Evolutionary conservation across 2,888 invertebrate genomes (phyloP).

Genomic region (Diloba caeruleocephala): DNA sequence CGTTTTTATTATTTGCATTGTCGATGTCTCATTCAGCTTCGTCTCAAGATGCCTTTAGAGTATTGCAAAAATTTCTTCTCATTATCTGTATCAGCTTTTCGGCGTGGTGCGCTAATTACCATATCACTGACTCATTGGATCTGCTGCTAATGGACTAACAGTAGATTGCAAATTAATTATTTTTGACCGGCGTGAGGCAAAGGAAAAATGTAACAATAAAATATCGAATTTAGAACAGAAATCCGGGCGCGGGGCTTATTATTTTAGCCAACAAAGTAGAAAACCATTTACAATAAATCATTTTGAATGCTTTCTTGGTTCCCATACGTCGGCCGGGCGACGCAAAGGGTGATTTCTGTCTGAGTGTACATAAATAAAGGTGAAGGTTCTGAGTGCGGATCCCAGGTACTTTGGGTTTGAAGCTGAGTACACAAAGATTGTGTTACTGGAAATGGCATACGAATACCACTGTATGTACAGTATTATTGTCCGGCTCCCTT

Average conservation of each 20-base stretch:
- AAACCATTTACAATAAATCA: slow-evolving; percentile 90
- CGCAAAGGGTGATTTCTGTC: slow-evolving; percentile 89
- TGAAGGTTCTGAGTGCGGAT: slow-evolving; percentile 83
- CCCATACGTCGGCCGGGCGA: slow-evolving; percentile 85
- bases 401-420: slow-evolving; percentile 81
- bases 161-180: slow-evolving; percentile 80
- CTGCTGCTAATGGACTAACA: slow-evolving; percentile 66
- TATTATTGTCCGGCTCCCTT: slow-evolving; percentile 17
- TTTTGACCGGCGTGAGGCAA: slow-evolving; percentile 71
- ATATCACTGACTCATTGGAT: slow-evolving; percentile 69
- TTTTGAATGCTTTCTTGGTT: slow-evolving; percentile 88
- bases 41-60: slow-evolving; percentile 64
- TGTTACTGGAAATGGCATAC: slow-evolving; percentile 52
- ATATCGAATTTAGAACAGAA: slow-evolving; percentile 85
- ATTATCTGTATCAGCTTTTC: slow-evolving; percentile 25
- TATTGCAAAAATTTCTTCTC: slow-evolving; percentile 55
- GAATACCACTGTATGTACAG: slow-evolving; percentile 11
- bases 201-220: slow-evolving; percentile 80
- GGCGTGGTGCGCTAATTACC: slow-evolving; percentile 58
- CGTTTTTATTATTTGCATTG: slow-evolving; percentile 81
- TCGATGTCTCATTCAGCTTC: slow-evolving; percentile 82
- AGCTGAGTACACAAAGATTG: slow-evolving; percentile 58
- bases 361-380: slow-evolving; percentile 88
- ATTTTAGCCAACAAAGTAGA: slow-evolving; percentile 90
- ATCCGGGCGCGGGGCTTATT: slow-evolving; percentile 82